Percentiles rank a stretch among this genome's conserved stretches.
These are phyloP conservation scores for Cephonodes hylas DNA, from an alignment of 2,888 invertebrate species.

Conservation along the genomic window DNA sequence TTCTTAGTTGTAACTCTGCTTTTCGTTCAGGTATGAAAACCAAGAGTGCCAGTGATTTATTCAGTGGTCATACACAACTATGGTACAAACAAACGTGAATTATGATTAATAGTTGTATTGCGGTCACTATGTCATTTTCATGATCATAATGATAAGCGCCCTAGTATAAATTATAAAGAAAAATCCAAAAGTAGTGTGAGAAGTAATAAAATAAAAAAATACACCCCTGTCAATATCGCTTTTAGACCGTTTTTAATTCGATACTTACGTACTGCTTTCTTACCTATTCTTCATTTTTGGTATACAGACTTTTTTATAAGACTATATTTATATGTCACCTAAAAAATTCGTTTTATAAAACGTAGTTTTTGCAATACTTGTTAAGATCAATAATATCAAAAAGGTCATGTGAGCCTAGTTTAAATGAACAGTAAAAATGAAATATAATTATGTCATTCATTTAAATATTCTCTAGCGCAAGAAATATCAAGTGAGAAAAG, in stretches of 20 bases:
- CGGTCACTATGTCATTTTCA: conserved; percentile 39
- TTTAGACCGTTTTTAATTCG: not conserved
- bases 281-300: not conserved
- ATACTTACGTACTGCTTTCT: not conserved
- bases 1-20: not conserved
- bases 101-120: conserved; percentile 39
- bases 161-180: too few species aligned
- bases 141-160: conserved; percentile 35
- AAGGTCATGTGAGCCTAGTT: not conserved
- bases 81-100: conserved; percentile 65
- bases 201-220: not conserved
- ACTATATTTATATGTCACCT: not conserved
- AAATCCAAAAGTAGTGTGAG: too few species aligned
- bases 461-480: not conserved
- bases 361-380: not conserved
- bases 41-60: conserved; percentile 28
- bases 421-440: too few species aligned
- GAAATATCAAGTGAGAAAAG: not conserved
- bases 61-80: conserved; percentile 42
- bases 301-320: not conserved
- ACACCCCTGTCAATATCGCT: not conserved
- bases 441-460: not conserved
- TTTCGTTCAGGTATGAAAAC: not conserved
- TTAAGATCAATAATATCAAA: not conserved
- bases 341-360: not conserved